phyloP scores from a whole-genome alignment of 2,888 invertebrate species.

The Eilema depressum region DNA sequence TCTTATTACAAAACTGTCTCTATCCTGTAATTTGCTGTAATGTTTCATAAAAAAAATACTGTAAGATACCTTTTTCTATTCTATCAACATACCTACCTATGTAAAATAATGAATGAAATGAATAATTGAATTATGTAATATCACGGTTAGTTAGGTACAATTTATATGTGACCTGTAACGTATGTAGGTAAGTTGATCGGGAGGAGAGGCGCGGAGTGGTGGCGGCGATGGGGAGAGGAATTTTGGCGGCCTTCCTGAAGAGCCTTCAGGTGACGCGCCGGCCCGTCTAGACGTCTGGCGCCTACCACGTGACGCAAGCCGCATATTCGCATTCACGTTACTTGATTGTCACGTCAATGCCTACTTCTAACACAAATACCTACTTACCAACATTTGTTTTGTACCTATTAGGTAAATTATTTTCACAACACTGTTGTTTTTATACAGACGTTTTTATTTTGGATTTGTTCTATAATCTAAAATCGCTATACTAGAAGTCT shows the following conservation, averaged over 20 bases:
- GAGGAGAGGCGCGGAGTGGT: conserved; percentile 35
- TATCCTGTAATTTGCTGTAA: no score
- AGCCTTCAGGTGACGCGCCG: conserved; percentile 78
- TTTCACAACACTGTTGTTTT: neutral
- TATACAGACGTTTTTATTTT: no score
- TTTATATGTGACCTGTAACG: conserved; percentile 31
- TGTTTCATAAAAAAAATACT: neutral
- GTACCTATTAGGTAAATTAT: neutral
- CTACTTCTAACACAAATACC: conserved; percentile 17
- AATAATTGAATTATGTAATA: conserved; percentile 5
- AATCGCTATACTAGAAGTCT: no score
- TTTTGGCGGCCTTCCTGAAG: conserved; percentile 72
- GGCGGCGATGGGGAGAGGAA: conserved; percentile 53
- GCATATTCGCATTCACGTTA: conserved; percentile 47
- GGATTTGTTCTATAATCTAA: no score
- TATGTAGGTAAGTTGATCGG: conserved; percentile 34
- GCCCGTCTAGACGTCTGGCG: conserved; percentile 77
- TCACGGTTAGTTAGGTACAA: conserved; percentile 17
- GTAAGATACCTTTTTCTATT: neutral
- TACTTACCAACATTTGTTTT: neutral
- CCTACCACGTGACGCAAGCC: conserved; percentile 67
- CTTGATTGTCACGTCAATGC: conserved; percentile 46
- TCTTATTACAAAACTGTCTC: no score
- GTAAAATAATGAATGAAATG: neutral
- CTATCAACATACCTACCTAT: neutral